These are phyloP conservation scores for Eristalinus aeneus DNA, from an alignment of 2,888 invertebrate species.

Conservation along the genomic window DNA sequence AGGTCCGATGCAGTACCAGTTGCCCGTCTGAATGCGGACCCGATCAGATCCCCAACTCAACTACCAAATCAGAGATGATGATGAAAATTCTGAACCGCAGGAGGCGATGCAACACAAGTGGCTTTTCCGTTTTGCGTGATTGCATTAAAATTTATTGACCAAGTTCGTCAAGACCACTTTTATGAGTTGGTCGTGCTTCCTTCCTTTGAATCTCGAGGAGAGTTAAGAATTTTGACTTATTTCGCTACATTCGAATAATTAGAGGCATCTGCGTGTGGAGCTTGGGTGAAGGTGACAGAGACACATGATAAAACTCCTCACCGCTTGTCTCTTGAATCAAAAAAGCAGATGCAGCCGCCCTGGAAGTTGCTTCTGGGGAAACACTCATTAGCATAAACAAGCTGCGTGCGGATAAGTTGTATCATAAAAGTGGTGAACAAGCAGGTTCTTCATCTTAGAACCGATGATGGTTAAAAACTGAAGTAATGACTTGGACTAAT, in stretches of 20 bases:
- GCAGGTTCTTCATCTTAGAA: constrained; percentile 9
- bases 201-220: not conserved
- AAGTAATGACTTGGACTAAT: constrained; percentile 40
- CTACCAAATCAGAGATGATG: not conserved
- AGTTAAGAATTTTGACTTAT: not conserved
- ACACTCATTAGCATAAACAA: constrained; percentile 59
- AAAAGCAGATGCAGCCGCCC: not conserved
- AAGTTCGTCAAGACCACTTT: not conserved
- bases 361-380: constrained; percentile 10
- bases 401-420: constrained; percentile 29
- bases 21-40: not conserved
- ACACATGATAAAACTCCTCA: not conserved
- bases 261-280: not conserved
- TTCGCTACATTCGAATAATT: not conserved
- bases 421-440: constrained; percentile 25
- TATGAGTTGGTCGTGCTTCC: not conserved
- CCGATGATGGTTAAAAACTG: constrained; percentile 29
- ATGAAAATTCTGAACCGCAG: not conserved
- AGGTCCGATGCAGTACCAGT: not conserved
- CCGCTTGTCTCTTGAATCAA: not conserved
- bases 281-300: not conserved
- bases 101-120: not conserved
- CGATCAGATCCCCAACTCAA: not conserved
- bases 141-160: constrained; percentile 47
- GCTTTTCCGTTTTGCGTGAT: constrained; percentile 41